A percentile compares a stretch with the other conserved stretches of the same genome.
phyloP scores from a whole-genome alignment of 2,888 invertebrate genomes.

The Strigamia crassipes region DNA sequence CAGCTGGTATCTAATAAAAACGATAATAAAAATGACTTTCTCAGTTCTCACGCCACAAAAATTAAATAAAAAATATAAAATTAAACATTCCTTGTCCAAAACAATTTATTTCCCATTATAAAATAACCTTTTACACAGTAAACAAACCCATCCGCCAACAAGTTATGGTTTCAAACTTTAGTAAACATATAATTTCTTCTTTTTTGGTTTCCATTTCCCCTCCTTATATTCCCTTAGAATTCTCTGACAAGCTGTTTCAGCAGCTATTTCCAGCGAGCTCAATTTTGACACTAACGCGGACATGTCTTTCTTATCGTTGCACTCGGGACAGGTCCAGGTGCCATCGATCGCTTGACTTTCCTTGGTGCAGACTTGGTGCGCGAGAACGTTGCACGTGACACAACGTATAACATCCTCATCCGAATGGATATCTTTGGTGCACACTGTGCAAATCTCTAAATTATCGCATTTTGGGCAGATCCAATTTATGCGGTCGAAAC shows the following conservation, averaged over 20 bases:
- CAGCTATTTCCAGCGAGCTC: not conserved
- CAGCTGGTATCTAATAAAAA: not conserved
- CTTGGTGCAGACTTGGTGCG: not conserved
- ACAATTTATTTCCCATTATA: not conserved
- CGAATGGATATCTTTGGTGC: not conserved
- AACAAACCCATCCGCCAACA: no score
- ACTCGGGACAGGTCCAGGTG: not conserved
- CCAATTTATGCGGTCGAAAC: not conserved
- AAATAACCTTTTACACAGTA: not conserved
- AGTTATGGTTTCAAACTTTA: not conserved
- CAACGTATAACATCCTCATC: not conserved
- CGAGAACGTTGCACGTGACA: not conserved
- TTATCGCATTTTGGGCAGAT: not conserved
- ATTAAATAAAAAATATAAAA: not conserved
- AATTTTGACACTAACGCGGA: not conserved
- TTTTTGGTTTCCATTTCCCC: not conserved
- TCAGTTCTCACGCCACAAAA: not conserved
- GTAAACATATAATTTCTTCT: not conserved
- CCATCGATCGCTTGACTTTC: not conserved
- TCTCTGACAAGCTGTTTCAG: not conserved
- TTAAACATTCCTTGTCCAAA: not conserved
- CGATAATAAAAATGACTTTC: not conserved
- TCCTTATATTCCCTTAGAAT: not conserved
- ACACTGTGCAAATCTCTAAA: not conserved
- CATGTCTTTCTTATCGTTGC: not conserved